Conservation (phyloP, 2,888 invertebrate species). For the Macropis europaea region DNA sequence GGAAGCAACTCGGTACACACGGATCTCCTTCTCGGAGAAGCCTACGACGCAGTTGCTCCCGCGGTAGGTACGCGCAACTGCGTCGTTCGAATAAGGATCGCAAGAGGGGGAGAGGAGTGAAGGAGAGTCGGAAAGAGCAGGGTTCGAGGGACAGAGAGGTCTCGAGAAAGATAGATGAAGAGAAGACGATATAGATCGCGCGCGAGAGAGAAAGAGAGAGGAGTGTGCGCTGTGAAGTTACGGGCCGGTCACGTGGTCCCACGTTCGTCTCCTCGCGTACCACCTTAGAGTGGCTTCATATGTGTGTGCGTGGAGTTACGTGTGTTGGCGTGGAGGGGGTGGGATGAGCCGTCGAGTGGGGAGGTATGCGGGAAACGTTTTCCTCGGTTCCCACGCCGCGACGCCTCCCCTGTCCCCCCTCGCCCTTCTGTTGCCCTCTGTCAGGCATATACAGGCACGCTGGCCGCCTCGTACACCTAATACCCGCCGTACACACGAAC, state of each 20-base stretch:
- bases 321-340: constrained; percentile 36
- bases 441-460: constrained; percentile 22
- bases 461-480: constrained; percentile 25
- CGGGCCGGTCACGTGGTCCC: constrained; percentile 62
- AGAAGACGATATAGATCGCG: neutral
- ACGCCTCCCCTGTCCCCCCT: constrained; percentile 61
- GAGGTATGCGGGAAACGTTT: constrained; percentile 78
- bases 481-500: neutral
- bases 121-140: neutral
- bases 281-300: constrained; percentile 41
- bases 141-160: neutral
- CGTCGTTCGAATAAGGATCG: constrained; percentile 65
- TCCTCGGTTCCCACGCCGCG: constrained; percentile 78
- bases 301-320: constrained; percentile 28
- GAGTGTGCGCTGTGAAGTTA: constrained; percentile 55
- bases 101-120: constrained; percentile 28
- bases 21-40: constrained; percentile 54
- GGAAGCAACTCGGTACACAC: constrained; percentile 49
- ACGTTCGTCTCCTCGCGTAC: constrained; percentile 59
- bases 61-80: constrained; percentile 64
- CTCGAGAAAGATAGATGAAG: constrained; percentile 3
- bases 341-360: constrained; percentile 50
- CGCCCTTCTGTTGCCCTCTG: constrained; percentile 33
- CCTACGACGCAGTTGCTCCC: constrained; percentile 66
- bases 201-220: constrained; percentile 24